Conservation (phyloP, 2,888 invertebrate species). For the Neoascia interrupta region DNA sequence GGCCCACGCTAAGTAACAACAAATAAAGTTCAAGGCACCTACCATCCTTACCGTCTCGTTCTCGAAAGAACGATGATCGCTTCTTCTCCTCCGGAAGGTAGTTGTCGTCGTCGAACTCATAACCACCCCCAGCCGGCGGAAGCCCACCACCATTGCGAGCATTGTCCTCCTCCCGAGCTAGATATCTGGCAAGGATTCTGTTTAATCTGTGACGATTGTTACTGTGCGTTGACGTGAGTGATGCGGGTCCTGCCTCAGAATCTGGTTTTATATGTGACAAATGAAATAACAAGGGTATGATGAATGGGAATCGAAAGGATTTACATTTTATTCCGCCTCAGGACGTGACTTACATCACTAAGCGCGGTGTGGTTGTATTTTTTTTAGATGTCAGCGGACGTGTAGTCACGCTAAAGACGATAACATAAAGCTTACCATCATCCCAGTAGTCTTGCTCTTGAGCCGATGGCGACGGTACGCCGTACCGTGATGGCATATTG, state of each 20-base stretch:
- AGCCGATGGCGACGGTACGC: slow-evolving; percentile 64
- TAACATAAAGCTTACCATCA: slow-evolving; percentile 78
- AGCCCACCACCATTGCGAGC: slow-evolving; percentile 72
- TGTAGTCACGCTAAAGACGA: no score
- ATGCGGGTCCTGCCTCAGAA: slow-evolving; percentile 50
- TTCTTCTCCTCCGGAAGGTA: slow-evolving; percentile 75
- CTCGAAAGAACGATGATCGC: slow-evolving; percentile 77
- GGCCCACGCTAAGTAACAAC: no score
- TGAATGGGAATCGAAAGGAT: slow-evolving; percentile 9
- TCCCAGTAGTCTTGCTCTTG: slow-evolving; percentile 77
- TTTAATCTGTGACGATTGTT: slow-evolving; percentile 77
- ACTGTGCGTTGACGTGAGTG: slow-evolving; percentile 69
- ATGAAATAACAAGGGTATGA: neutral
- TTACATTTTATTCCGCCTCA: neutral
- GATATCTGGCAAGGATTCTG: slow-evolving; percentile 77
- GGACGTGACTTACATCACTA: slow-evolving; percentile 4
- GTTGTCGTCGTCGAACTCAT: slow-evolving; percentile 76
- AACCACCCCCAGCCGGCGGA: slow-evolving; percentile 73
- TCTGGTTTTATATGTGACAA: slow-evolving; percentile 12
- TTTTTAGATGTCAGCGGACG: neutral
- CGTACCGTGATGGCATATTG: slow-evolving; percentile 56
- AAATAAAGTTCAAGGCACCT: slow-evolving; percentile 68
- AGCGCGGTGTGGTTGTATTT: neutral
- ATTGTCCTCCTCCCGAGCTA: slow-evolving; percentile 76
- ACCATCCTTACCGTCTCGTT: slow-evolving; percentile 78